Evolutionary conservation across 1,140 invertebrate genomes (phyloP), one percentile per base, ranked within the genome.

Genomic region (Argopecten irradians): DNA sequence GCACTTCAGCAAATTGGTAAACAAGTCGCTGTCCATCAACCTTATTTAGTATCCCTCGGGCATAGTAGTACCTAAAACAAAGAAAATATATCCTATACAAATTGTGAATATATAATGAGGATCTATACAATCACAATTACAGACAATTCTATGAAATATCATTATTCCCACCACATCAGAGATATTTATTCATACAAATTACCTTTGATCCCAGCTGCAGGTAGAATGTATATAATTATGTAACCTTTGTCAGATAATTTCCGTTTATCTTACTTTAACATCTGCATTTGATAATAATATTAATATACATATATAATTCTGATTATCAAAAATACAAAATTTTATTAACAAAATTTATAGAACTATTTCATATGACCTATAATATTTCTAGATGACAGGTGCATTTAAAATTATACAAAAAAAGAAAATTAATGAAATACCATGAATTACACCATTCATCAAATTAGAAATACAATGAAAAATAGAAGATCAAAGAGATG

Each of bases 1-100:
- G 99, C 93, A 99, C 98, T 95, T 99, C 98, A 85, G 99, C 99
- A 96, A 99, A 99, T 96, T 99, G 99, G 96, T 99, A 99, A 32
- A 99, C 99, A 86, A 99, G 96, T 90, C 99, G 96, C 95, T 99
- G 99, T 8, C 99, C 99, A 96, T 99, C 99, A 34, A 99, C 99
- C 96, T 99, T 99, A 90, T 99, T 99, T 91, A 99, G 96, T 95
- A 99, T 99, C 87, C 99, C 99, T 92, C 99, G 97, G 95, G 99
- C 99, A 96, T 99, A 99, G 96, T 99, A 99, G 96, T 99, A 99
- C 96, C 97, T 97, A 95, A 35, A 94, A 91, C 34, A 89, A 82
- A 85, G n/a, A 86, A 82, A 84, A 84, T 34, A 28, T n/a, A 32
- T 46, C n/a, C 11, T 32, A 39, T 34, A 85, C 85, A 86, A 39